Evolutionary conservation across 2,113 vertebrate species (phyloP).

Genomic region (Mesocricetus auratus): DNA sequence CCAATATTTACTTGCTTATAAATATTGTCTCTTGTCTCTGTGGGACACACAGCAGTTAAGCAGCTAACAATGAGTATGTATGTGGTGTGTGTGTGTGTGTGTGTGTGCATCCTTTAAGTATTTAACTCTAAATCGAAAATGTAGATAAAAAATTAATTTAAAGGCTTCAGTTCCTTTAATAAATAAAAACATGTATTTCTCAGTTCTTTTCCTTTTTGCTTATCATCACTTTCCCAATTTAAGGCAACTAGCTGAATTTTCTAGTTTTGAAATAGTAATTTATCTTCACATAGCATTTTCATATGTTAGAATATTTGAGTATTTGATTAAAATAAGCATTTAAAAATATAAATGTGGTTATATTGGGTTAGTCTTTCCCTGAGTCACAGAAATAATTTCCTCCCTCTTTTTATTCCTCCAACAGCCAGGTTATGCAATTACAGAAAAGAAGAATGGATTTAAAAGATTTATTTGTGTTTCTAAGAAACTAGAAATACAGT

Average conservation of each 20-base stretch:
- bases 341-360: constrained; percentile 66
- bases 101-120: neutral
- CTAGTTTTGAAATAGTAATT: constrained; percentile 52
- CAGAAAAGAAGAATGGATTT: constrained; percentile 41
- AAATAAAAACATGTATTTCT: constrained; percentile 42
- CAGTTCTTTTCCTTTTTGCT: neutral
- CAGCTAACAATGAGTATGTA: neutral
- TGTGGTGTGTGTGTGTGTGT: neutral
- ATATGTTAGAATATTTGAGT: constrained; percentile 16
- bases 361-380: constrained; percentile 64
- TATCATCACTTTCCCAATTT: constrained; percentile 9
- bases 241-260: neutral
- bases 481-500: constrained; percentile 48
- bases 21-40: constrained; percentile 45
- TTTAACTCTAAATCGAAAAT: constrained; percentile 48
- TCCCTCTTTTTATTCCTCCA: neutral
- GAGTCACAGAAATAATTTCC: constrained; percentile 64
- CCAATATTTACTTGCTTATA: constrained; percentile 22
- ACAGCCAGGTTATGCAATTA: constrained; percentile 27
- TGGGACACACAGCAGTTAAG: neutral
- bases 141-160: neutral
- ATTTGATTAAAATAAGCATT: constrained; percentile 55
- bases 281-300: constrained; percentile 40
- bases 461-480: constrained; percentile 46
- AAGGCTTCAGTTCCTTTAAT: neutral